Conservation (phyloP, 2,113 vertebrate species). For the Thymallus thymallus region DNA sequence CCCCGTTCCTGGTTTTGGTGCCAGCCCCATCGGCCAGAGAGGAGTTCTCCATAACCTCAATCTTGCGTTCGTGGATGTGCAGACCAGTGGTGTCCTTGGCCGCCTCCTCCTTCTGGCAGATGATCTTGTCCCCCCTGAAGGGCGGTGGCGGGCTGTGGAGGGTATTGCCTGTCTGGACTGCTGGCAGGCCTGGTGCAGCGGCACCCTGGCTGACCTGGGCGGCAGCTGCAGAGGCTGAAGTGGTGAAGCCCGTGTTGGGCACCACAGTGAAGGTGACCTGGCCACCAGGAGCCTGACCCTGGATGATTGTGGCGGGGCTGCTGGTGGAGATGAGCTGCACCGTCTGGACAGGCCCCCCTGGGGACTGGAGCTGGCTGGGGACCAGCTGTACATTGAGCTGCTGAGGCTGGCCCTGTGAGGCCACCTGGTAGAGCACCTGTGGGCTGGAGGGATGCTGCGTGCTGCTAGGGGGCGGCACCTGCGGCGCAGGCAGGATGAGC, state of each 20-base stretch:
- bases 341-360: constrained; percentile 83
- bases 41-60: constrained; percentile 99
- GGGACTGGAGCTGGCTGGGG: constrained; percentile 82
- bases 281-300: constrained; percentile 85
- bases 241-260: constrained; percentile 93
- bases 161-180: constrained; percentile 73
- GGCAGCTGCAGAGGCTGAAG: constrained; percentile 81
- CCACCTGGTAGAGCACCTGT: constrained; percentile 94
- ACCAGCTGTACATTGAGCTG: constrained; percentile 91
- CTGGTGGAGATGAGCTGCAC: constrained; percentile 91
- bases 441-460: constrained; percentile 80
- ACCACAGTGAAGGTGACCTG: constrained; percentile 98
- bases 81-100: constrained; percentile 97
- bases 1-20: constrained; percentile 91
- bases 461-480: constrained; percentile 91
- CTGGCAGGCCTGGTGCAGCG: constrained; percentile 78
- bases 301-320: constrained; percentile 89
- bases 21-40: constrained; percentile 80
- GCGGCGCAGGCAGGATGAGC: constrained; percentile 95
- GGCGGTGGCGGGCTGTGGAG: constrained; percentile 77
- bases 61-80: constrained; percentile 96
- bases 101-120: constrained; percentile 99
- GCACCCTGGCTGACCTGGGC: constrained; percentile 86
- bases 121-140: constrained; percentile 98
- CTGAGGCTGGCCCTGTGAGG: constrained; percentile 77